Evolutionary conservation across 64 coral and sea anemone genomes (phyloP), one percentile per base, ranked within the genome.

Genomic region (Montipora efflorescens): DNA sequence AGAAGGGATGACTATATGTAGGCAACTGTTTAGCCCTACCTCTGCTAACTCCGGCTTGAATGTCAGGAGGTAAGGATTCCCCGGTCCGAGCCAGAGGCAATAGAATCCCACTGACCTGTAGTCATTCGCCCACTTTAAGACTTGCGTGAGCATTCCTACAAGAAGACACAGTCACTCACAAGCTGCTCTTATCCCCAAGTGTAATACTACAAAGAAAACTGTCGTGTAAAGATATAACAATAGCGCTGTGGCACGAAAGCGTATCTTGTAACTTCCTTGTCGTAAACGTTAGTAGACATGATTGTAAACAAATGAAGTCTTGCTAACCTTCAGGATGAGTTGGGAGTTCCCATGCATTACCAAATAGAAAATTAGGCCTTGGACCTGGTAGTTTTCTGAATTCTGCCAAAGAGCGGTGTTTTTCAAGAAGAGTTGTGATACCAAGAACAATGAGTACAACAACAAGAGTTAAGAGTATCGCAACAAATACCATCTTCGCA

Each of bases 41-140:
- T 90, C 89, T 51, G 43, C 12, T 69, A 80, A 47, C 48, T 81
- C 89, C 7, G 89, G 89, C 23, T 79, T 90, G 20, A 23, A 90
- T 51, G 47, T 20, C 10, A 79, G 68, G 2, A 90, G 10, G 16
- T 69, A 90, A 66, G 89, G 89, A 67, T 69, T 6, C 4, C 69
- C 47, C 28, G 89, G 89, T 16, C 89, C 89, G 9, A 90, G 59
- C 89, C 89, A 90, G 23, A 90, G 50, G n/a, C 89, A 90, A 3
- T 70, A 68, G 0, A 90, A 13, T 47, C 89, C 89, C 0, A 72
- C 79, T 15, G 62, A 7, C 19, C 5, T 15, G 59, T 79, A 67
- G 9, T 81, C 89, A 18, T 81, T 81, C 28, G 57, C 76, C 89
- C 89, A 90, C 8, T 69, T 19, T 44, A 90, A 49, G 15, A 81